Conservation (phyloP, 2,888 invertebrate genomes). For the Macrophya alboannulata region DNA sequence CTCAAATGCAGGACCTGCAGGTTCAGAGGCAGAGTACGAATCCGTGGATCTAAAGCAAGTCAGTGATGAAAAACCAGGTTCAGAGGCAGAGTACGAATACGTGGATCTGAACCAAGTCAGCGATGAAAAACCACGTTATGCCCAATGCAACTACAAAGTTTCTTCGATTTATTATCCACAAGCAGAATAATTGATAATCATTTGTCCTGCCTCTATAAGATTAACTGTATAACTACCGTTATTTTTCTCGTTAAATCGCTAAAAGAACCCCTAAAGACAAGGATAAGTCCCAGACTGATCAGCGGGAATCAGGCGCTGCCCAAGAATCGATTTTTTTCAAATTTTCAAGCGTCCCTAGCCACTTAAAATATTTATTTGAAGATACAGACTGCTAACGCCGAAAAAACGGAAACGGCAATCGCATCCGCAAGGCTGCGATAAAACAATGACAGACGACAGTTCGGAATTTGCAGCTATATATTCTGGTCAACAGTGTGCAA, state of each 20-base stretch:
- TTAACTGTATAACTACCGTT: neutral
- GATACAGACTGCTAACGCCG: too few species aligned
- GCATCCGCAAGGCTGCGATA: too few species aligned
- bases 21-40: neutral
- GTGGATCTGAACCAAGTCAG: neutral
- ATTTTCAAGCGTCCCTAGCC: too few species aligned
- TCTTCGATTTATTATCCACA: too few species aligned
- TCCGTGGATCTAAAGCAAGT: neutral
- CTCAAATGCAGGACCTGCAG: neutral
- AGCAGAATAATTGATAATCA: neutral
- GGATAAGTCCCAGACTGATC: neutral
- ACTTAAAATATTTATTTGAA: too few species aligned
- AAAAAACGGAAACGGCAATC: too few species aligned
- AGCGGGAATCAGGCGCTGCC: too few species aligned
- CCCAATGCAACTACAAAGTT: neutral
- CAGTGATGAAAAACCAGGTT: neutral
- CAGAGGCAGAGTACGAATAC: neutral
- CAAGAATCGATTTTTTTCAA: too few species aligned
- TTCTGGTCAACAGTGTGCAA: too few species aligned
- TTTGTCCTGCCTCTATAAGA: neutral
- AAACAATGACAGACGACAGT: too few species aligned
- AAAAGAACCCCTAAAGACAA: neutral
- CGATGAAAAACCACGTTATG: neutral
- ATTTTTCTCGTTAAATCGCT: neutral
- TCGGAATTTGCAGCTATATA: too few species aligned